Percentiles rank a stretch among this genome's conserved stretches.
Conservation (phyloP, 2,888 invertebrate species). For the Andrena minutula region DNA sequence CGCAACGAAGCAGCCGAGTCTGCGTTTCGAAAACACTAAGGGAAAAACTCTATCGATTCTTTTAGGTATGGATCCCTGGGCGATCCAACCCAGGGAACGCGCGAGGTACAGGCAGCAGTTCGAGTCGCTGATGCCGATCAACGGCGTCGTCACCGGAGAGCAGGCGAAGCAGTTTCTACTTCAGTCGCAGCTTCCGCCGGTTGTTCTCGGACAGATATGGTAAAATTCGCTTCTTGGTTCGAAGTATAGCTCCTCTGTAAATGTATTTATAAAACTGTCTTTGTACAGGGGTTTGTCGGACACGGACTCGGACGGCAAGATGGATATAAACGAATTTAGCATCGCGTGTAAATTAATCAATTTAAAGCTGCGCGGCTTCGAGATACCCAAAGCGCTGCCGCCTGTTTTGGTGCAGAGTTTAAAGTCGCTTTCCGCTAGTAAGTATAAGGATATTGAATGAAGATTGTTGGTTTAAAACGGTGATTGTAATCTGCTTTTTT, state of each 20-base stretch:
- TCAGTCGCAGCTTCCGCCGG: constrained; percentile 95
- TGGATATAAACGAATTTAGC: constrained; percentile 98
- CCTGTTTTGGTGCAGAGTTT: constrained; percentile 90
- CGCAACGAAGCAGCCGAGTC: background rate
- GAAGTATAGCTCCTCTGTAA: background rate
- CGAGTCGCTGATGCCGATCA: constrained; percentile 92
- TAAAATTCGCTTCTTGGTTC: constrained; percentile 83
- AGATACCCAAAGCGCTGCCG: constrained; percentile 95
- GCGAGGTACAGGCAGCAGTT: constrained; percentile 97
- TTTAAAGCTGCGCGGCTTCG: constrained; percentile 95
- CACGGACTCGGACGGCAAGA: constrained; percentile 97
- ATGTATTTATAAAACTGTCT: background rate
- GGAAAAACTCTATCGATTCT: background rate
- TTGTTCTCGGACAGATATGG: constrained; percentile 98
- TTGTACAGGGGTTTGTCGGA: constrained; percentile 93
- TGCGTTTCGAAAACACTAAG: background rate
- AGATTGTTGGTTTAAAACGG: no score
- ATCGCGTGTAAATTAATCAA: constrained; percentile 99
- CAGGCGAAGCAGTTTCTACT: constrained; percentile 97
- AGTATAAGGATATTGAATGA: constrained; percentile 62
- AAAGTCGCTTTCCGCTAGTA: constrained; percentile 86
- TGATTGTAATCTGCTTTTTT: background rate
- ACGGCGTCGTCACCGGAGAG: constrained; percentile 95
- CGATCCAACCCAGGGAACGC: constrained; percentile 94
- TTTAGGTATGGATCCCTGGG: constrained; percentile 91